These are phyloP conservation scores for Drosophila kuntzei DNA, from an alignment of 2,888 invertebrate species.

Conservation along the genomic window DNA sequence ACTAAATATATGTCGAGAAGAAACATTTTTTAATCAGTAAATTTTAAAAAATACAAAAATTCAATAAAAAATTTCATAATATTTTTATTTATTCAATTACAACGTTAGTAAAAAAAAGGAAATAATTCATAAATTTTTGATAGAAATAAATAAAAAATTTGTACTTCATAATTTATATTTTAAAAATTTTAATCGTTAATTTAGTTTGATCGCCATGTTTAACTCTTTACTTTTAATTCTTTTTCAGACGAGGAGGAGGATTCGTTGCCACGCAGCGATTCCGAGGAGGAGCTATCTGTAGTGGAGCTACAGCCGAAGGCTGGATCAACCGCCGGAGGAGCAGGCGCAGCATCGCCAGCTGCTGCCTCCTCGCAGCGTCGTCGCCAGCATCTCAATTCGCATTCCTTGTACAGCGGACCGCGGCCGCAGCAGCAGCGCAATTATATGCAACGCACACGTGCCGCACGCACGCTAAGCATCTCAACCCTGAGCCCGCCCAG, in stretches of 20 bases:
- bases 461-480: slow-evolving; percentile 67
- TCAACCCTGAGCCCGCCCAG: slow-evolving; percentile 77
- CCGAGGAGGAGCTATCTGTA: slow-evolving; percentile 83
- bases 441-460: slow-evolving; percentile 71
- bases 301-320: slow-evolving; percentile 71
- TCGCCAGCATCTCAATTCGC: slow-evolving; percentile 79
- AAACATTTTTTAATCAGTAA: no score
- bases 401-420: slow-evolving; percentile 82
- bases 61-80: no score
- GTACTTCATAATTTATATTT: no score
- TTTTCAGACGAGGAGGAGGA: slow-evolving; percentile 76
- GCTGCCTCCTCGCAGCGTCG: slow-evolving; percentile 49
- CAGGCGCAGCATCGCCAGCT: slow-evolving; percentile 15
- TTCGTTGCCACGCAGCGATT: slow-evolving; percentile 82
- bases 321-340: slow-evolving; percentile 7
- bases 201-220: no score
- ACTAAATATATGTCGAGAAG: no score
- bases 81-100: no score
- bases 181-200: no score
- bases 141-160: no score
- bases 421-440: slow-evolving; percentile 83
- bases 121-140: no score
- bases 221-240: not conserved
- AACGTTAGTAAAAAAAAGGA: no score
- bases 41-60: no score